Conservation (phyloP, 92 coral and sea anemone genomes). For the Pocillopora grandis region DNA sequence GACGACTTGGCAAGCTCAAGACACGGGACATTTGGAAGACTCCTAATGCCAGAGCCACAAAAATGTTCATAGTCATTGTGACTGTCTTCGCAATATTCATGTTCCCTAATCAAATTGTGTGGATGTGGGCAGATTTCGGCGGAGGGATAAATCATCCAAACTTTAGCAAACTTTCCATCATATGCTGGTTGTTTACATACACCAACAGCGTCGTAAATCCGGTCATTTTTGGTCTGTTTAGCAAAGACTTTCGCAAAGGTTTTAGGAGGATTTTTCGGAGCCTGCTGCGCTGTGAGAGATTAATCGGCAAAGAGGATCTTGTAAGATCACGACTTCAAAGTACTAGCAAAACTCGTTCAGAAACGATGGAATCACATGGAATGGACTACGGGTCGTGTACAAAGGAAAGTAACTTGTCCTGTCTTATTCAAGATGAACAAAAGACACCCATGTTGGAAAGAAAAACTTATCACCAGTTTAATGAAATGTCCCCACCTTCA, state of each 20-base stretch:
- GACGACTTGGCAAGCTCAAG: not conserved
- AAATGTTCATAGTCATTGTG: slow-evolving; percentile 93
- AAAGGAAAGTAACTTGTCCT: not conserved
- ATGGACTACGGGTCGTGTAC: not conserved
- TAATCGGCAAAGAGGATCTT: not conserved
- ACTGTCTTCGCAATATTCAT: slow-evolving; percentile 86
- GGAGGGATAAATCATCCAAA: slow-evolving; percentile 60
- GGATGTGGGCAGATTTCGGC: slow-evolving; percentile 94
- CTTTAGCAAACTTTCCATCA: slow-evolving; percentile 55
- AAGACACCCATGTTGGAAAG: not conserved
- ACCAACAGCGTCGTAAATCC: slow-evolving; percentile 94
- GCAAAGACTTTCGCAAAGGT: slow-evolving; percentile 84
- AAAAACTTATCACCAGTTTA: not conserved
- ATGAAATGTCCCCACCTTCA: not conserved
- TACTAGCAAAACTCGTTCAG: slow-evolving; percentile 1
- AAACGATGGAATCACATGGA: not conserved
- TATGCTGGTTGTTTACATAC: slow-evolving; percentile 90
- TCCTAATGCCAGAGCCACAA: slow-evolving; percentile 86
- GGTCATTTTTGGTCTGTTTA: slow-evolving; percentile 77
- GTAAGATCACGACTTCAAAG: slow-evolving; percentile 1
- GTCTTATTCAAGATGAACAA: not conserved
- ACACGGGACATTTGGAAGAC: slow-evolving; percentile 47
- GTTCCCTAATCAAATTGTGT: slow-evolving; percentile 91
- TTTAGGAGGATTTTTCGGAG: slow-evolving; percentile 62
- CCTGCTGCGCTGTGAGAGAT: slow-evolving; percentile 27